Evolutionary conservation across 2,888 invertebrate species (phyloP).

Genomic region (Caenorhabditis sp.): DNA sequence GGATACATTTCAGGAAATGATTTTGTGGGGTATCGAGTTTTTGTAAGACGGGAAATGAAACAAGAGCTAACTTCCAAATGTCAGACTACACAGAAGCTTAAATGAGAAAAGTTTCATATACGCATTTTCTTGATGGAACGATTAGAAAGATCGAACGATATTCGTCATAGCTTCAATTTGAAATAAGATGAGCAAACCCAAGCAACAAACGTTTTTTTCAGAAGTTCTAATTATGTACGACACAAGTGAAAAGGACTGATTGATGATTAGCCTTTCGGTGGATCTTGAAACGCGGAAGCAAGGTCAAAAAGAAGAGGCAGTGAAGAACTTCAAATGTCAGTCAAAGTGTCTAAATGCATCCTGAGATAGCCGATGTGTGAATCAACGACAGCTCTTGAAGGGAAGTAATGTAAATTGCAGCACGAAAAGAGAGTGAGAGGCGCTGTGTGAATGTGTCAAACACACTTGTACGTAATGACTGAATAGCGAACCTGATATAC

Average conservation of each 20-base stretch:
- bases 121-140: too few relatives aligned
- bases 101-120: too few relatives aligned
- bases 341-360: conserved; percentile 53
- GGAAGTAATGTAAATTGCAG: conserved; percentile 60
- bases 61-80: neutral
- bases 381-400: conserved; percentile 60
- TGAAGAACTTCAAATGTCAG: conserved; percentile 59
- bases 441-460: conserved; percentile 57
- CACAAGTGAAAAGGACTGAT: conserved; percentile 36
- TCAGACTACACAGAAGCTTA: neutral
- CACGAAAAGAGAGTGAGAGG: conserved; percentile 7
- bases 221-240: conserved; percentile 47
- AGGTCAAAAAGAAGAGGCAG: conserved; percentile 45
- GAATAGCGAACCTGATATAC: conserved; percentile 48
- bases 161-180: neutral
- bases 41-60: neutral
- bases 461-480: conserved; percentile 59
- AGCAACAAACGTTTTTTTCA: neutral
- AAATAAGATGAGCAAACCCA: neutral
- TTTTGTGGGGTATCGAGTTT: conserved; percentile 19
- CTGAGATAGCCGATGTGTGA: conserved; percentile 35
- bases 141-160: too few relatives aligned
- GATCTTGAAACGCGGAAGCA: conserved; percentile 29
- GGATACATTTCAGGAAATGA: conserved; percentile 23
- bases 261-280: conserved; percentile 34